A percentile compares a stretch with the other conserved stretches of the same genome.
Conservation (phyloP, 35 echinoderm and acorn worm species). For the Ptychodera flava region DNA sequence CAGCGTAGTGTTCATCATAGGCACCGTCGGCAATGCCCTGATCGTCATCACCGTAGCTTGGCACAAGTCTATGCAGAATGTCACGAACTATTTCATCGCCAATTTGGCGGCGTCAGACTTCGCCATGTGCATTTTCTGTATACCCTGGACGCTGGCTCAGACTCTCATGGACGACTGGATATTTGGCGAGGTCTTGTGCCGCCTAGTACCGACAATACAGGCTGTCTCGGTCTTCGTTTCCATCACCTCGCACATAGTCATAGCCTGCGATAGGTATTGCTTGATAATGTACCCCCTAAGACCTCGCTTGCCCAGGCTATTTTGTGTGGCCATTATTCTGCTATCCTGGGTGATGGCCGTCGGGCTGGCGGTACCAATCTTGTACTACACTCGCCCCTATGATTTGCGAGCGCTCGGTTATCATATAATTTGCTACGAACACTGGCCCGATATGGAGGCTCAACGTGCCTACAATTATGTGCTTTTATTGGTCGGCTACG, state of each 20-base stretch:
- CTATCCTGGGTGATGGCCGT: neutral
- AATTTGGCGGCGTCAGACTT: neutral
- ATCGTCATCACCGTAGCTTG: neutral
- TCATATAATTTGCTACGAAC: neutral
- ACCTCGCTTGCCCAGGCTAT: neutral
- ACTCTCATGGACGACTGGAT: neutral
- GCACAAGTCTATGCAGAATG: neutral
- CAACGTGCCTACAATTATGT: neutral
- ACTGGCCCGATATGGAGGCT: neutral
- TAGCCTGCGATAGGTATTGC: neutral
- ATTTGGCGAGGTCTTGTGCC: neutral
- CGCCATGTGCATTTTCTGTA: neutral
- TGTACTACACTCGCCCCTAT: neutral
- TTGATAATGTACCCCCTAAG: neutral
- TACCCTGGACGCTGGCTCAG: neutral
- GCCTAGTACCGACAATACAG: neutral
- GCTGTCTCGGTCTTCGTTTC: neutral
- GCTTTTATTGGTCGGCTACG: neutral
- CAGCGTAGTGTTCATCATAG: neutral
- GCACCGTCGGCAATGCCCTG: neutral
- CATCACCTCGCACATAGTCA: neutral
- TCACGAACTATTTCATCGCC: neutral
- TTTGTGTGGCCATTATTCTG: neutral
- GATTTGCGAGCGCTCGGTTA: neutral
- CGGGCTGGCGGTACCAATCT: neutral